These are phyloP conservation scores for Apeira syringaria DNA, from an alignment of 2,888 invertebrate genomes.

Conservation along the genomic window DNA sequence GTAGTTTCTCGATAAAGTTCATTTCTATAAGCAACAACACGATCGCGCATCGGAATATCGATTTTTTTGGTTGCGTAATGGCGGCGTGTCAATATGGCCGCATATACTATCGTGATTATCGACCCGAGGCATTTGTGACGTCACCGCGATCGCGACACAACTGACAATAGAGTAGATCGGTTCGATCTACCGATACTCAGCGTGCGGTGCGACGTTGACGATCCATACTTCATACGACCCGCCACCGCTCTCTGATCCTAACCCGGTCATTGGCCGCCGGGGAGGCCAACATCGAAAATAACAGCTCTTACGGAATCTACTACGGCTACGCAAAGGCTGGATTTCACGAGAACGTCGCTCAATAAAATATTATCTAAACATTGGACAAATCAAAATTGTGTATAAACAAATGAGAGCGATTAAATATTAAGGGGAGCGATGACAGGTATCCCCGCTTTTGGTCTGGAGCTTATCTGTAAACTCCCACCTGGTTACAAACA, in stretches of 20 bases:
- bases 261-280: neutral
- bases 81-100: slow-evolving; percentile 28
- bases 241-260: slow-evolving; percentile 6
- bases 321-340: slow-evolving; percentile 17
- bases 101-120: slow-evolving; percentile 13
- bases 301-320: slow-evolving; percentile 19
- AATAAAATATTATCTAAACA: neutral
- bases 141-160: slow-evolving; percentile 21
- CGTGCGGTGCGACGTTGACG: slow-evolving; percentile 11
- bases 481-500: no score
- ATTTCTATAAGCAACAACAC: slow-evolving; percentile 12
- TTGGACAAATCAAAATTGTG: neutral
- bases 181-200: slow-evolving; percentile 11
- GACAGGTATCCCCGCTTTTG: neutral
- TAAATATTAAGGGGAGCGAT: neutral
- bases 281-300: slow-evolving; percentile 6
- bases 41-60: slow-evolving; percentile 20
- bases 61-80: slow-evolving; percentile 22
- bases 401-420: neutral
- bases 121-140: slow-evolving; percentile 12
- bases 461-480: no score
- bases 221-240: slow-evolving; percentile 7
- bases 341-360: slow-evolving; percentile 10
- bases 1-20: slow-evolving; percentile 28
- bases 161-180: slow-evolving; percentile 28